Evolutionary conservation across 2,888 invertebrate genomes (phyloP).

Genomic region (Ochlodes sylvanus): DNA sequence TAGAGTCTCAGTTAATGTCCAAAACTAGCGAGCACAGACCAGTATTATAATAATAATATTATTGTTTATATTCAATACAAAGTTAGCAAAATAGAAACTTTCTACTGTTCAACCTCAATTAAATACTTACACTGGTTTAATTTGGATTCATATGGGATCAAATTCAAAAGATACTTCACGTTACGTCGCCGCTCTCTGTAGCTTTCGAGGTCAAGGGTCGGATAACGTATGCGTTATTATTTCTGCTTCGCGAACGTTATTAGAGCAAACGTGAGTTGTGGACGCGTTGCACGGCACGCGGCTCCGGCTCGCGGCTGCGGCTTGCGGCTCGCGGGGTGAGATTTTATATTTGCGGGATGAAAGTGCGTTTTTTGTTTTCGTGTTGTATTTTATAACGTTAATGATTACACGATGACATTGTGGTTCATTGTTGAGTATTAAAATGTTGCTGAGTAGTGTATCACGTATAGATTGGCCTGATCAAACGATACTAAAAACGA

Average conservation of each 20-base stretch:
- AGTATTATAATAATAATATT: too few species aligned
- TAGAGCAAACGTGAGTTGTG: conserved; percentile 16
- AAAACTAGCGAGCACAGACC: too few species aligned
- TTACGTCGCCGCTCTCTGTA: background rate
- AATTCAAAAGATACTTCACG: conserved; percentile 5
- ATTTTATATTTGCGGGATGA: conserved; percentile 10
- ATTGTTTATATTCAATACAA: too few species aligned
- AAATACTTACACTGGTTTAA: background rate
- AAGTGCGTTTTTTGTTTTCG: conserved; percentile 13
- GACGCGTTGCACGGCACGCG: background rate
- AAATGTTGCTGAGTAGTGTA: too few species aligned
- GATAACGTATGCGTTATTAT: conserved; percentile 22
- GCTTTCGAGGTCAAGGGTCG: conserved; percentile 15
- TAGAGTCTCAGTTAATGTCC: too few species aligned
- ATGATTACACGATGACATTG: background rate
- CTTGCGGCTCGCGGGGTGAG: background rate
- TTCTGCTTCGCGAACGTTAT: conserved; percentile 25
- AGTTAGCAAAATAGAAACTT: too few species aligned
- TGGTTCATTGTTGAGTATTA: background rate
- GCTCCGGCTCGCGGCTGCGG: too few species aligned
- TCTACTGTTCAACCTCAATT: too few species aligned
- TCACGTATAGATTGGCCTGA: too few species aligned
- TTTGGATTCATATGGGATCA: background rate
- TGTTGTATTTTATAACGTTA: background rate
- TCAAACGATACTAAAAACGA: too few species aligned